A percentile compares a stretch with the other conserved stretches of the same genome.
These are phyloP conservation scores for Diogma glabrata DNA, from an alignment of 2,888 invertebrate genomes.

Conservation along the genomic window DNA sequence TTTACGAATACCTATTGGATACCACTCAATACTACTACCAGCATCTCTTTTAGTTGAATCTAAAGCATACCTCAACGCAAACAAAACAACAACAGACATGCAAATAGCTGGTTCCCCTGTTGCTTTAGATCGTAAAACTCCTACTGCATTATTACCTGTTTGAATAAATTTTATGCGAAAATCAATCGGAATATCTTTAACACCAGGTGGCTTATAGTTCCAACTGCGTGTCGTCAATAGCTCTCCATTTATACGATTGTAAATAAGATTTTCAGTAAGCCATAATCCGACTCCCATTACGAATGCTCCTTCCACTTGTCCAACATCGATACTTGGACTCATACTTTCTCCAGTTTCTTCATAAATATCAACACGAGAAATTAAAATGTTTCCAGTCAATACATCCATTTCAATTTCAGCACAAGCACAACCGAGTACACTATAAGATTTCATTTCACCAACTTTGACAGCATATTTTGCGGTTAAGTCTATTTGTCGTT, in stretches of 20 bases:
- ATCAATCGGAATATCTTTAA: constrained; percentile 67
- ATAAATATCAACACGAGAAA: constrained; percentile 56
- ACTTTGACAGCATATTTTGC: constrained; percentile 46
- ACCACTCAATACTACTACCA: too few relatives aligned
- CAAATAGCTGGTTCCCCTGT: constrained; percentile 53
- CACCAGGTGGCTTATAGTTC: constrained; percentile 68
- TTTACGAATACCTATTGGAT: too few relatives aligned
- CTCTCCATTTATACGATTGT: constrained; percentile 47
- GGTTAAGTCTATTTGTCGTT: constrained; percentile 45
- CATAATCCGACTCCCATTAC: constrained; percentile 67
- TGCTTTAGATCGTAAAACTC: constrained; percentile 34
- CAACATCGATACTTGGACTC: constrained; percentile 60
- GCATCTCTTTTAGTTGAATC: constrained; percentile 54
- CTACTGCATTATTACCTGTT: not conserved
- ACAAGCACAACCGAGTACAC: constrained; percentile 50
- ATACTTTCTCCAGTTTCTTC: constrained; percentile 64
- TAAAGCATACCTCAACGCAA: constrained; percentile 58
- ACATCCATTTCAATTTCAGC: constrained; percentile 67
- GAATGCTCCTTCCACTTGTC: constrained; percentile 68
- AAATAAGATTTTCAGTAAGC: constrained; percentile 58
- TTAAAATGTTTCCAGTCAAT: constrained; percentile 63
- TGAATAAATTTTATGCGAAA: constrained; percentile 41
- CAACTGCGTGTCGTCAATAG: constrained; percentile 67
- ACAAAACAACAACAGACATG: constrained; percentile 41
- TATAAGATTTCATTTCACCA: constrained; percentile 44